phyloP scores from a whole-genome alignment of 1,140 invertebrate genomes.

The Hycleus phaleratus region DNA sequence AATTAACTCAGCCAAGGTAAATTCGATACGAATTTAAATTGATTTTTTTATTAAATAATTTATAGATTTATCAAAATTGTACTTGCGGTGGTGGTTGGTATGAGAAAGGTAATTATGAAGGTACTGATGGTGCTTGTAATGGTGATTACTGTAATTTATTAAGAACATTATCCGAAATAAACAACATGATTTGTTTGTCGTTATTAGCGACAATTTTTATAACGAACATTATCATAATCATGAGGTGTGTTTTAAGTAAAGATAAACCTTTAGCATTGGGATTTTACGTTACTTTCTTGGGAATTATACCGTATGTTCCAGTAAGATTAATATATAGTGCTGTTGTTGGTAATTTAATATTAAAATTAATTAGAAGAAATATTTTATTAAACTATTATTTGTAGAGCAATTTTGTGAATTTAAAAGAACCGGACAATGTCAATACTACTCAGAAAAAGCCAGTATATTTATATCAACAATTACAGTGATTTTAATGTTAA shows the following conservation, averaged over 20 bases:
- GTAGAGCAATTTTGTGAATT: slow-evolving; percentile 20
- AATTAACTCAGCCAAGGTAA: slow-evolving; percentile 31
- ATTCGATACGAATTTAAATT: background rate
- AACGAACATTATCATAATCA: slow-evolving; percentile 48
- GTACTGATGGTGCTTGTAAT: slow-evolving; percentile 50
- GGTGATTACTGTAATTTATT: slow-evolving; percentile 43
- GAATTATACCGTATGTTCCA: slow-evolving; percentile 48
- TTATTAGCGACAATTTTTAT: slow-evolving; percentile 45
- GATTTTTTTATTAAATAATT: slow-evolving; percentile 2
- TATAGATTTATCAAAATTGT: slow-evolving; percentile 46
- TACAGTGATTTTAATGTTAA: slow-evolving; percentile 23
- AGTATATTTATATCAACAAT: slow-evolving; percentile 21
- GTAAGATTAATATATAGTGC: slow-evolving; percentile 48
- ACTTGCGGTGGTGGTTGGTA: slow-evolving; percentile 37
- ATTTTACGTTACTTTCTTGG: slow-evolving; percentile 46
- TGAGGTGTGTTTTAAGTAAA: slow-evolving; percentile 46
- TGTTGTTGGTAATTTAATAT: slow-evolving; percentile 39
- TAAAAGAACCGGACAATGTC: slow-evolving; percentile 18
- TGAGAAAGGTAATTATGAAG: slow-evolving; percentile 29
- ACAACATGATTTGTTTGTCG: slow-evolving; percentile 39
- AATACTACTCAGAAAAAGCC: slow-evolving; percentile 27
- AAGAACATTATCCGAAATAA: slow-evolving; percentile 49
- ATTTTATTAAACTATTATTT: background rate
- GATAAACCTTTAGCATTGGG: slow-evolving; percentile 54
- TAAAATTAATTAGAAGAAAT: background rate